phyloP scores from a whole-genome alignment of 2,113 vertebrate species.

The Columba livia region DNA sequence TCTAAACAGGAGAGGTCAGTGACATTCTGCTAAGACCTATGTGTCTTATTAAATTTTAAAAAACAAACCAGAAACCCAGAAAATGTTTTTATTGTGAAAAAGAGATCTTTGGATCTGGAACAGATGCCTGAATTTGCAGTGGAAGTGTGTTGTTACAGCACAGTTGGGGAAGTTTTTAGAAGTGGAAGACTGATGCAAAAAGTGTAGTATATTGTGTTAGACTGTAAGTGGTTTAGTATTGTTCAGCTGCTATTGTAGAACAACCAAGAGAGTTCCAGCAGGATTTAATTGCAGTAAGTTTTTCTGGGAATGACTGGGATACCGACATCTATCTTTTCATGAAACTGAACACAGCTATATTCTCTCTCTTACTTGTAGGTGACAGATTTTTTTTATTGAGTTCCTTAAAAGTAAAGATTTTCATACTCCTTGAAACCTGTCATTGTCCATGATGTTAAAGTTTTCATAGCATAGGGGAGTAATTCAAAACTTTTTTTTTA shows the following conservation, averaged over 20 bases:
- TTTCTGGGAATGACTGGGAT: not conserved
- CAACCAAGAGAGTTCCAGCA: not conserved
- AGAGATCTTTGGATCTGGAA: not conserved
- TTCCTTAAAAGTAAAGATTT: not conserved
- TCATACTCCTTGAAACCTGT: not conserved
- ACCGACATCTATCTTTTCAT: not conserved
- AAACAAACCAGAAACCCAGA: not conserved
- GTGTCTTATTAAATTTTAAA: not conserved
- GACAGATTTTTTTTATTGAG: not conserved
- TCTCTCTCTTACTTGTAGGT: not conserved
- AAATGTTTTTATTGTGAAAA: not conserved
- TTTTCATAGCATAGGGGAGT: not conserved
- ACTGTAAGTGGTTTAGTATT: not conserved
- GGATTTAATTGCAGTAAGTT: not conserved
- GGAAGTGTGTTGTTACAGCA: not conserved
- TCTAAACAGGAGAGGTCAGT: not conserved
- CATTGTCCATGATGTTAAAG: not conserved
- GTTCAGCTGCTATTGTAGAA: not conserved
- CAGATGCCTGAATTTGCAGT: not conserved
- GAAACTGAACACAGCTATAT: not conserved
- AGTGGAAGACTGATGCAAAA: not conserved
- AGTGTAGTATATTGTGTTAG: not conserved
- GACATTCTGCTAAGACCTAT: not conserved
- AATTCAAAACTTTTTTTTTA: not conserved
- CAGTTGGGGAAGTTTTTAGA: not conserved